Conservation (phyloP, 2,797 vertebrate genomes). For the Pipistrellus pygmaeus region DNA sequence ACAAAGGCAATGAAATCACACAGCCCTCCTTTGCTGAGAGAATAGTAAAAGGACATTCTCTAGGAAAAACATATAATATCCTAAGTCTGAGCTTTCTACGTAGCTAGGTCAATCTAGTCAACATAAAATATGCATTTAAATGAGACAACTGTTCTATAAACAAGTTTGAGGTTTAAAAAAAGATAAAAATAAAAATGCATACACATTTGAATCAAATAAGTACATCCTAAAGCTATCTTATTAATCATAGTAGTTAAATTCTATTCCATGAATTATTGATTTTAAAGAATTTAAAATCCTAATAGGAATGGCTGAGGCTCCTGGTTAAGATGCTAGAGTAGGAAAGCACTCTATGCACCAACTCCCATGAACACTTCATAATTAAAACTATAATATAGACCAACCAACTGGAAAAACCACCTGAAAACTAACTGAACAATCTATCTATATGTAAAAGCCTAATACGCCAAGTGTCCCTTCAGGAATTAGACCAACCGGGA, state of each 20-base stretch:
- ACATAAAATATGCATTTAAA: conserved; percentile 15
- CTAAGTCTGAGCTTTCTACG: neutral
- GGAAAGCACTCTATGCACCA: neutral
- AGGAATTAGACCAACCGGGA: too few species aligned
- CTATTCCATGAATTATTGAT: conserved; percentile 4
- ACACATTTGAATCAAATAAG: conserved; percentile 20
- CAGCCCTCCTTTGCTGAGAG: neutral
- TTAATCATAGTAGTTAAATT: conserved; percentile 40
- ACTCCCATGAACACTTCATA: neutral
- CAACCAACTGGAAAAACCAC: too few species aligned
- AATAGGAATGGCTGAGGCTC: neutral
- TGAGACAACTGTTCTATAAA: neutral
- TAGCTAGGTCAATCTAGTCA: neutral
- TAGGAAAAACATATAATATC: neutral
- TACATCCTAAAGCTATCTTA: neutral
- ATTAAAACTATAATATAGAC: neutral
- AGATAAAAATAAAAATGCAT: conserved; percentile 7
- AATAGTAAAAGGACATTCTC: neutral
- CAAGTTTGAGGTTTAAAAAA: neutral
- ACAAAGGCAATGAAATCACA: neutral
- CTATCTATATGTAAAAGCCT: too few species aligned
- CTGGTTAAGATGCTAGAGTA: neutral
- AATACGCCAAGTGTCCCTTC: too few species aligned
- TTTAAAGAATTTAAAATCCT: conserved; percentile 53
- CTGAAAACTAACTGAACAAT: neutral